Conservation (phyloP, 2,888 invertebrate species). For the Esperia sulphurella region DNA sequence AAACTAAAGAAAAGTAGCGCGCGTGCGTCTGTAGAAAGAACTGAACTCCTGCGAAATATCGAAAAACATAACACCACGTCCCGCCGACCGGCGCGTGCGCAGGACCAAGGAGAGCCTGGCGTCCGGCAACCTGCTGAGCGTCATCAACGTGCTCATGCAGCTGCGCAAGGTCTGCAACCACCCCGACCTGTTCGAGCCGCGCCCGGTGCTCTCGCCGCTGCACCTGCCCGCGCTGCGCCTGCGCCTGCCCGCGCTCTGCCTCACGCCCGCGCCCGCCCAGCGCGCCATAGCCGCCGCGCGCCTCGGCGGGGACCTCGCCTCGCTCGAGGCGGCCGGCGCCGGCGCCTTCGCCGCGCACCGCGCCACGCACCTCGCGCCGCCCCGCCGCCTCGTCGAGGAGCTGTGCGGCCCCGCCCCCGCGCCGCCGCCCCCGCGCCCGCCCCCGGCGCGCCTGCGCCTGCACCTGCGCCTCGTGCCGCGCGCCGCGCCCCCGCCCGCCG, state of each 20-base stretch:
- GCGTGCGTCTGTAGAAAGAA: too few relatives aligned
- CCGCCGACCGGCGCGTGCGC: slow-evolving; percentile 9
- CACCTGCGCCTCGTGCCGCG: slow-evolving; percentile 78
- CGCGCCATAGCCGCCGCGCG: slow-evolving; percentile 86
- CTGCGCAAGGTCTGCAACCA: slow-evolving; percentile 98
- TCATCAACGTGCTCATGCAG: slow-evolving; percentile 98
- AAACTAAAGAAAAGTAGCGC: too few relatives aligned
- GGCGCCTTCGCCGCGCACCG: slow-evolving; percentile 93
- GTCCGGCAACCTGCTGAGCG: slow-evolving; percentile 95
- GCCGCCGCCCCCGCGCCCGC: slow-evolving; percentile 79
- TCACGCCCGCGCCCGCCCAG: slow-evolving; percentile 84
- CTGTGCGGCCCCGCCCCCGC: slow-evolving; percentile 81
- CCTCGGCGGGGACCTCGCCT: slow-evolving; percentile 83
- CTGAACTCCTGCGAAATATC: too few relatives aligned
- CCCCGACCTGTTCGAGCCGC: slow-evolving; percentile 97
- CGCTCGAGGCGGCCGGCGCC: slow-evolving; percentile 82
- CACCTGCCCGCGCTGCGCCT: slow-evolving; percentile 88
- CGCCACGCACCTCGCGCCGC: slow-evolving; percentile 85
- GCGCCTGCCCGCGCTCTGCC: slow-evolving; percentile 85
- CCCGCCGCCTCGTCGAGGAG: slow-evolving; percentile 63
- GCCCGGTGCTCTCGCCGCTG: slow-evolving; percentile 96
- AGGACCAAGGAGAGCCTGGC: slow-evolving; percentile 96
- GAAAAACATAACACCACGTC: too few relatives aligned
- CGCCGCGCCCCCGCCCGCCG: slow-evolving; percentile 33
- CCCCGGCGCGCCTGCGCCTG: slow-evolving; percentile 83